These are phyloP conservation scores for Drosophila kanapiae DNA, from an alignment of 1,140 invertebrate species.

Conservation along the genomic window DNA sequence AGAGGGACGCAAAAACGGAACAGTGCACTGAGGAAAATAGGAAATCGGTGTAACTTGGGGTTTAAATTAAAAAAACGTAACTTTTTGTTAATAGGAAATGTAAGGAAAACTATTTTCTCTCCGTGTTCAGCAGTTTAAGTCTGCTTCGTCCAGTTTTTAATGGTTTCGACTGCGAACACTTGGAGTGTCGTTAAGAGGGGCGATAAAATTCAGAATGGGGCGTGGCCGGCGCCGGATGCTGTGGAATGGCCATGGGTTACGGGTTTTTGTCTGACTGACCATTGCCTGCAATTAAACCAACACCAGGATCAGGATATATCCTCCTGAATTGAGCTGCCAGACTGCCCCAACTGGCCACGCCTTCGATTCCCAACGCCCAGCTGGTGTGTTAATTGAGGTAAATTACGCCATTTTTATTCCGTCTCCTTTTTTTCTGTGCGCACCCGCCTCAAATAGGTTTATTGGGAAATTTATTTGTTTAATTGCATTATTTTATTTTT, in stretches of 20 bases:
- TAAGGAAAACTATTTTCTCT: background rate
- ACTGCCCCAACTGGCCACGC: constrained; percentile 3
- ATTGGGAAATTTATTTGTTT: constrained; percentile 80
- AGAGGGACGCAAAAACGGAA: background rate
- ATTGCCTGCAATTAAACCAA: constrained; percentile 78
- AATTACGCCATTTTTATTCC: constrained; percentile 72
- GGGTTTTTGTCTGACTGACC: constrained; percentile 68
- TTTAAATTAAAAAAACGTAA: background rate
- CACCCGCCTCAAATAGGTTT: constrained; percentile 60
- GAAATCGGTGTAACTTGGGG: background rate
- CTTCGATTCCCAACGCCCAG: constrained; percentile 33
- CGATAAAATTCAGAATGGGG: constrained; percentile 74
- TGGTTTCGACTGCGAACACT: constrained; percentile 63
- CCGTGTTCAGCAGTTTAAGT: constrained; percentile 43
- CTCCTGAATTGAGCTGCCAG: constrained; percentile 53
- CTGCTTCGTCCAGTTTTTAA: constrained; percentile 46
- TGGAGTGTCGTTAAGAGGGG: constrained; percentile 77
- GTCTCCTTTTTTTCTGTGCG: background rate
- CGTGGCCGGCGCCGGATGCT: constrained; percentile 41
- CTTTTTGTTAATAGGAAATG: too few relatives aligned
- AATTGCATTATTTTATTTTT: constrained; percentile 67
- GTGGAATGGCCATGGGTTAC: constrained; percentile 37
- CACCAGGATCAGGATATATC: constrained; percentile 39
- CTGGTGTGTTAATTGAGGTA: constrained; percentile 83
- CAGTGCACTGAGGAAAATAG: background rate